These are phyloP conservation scores for Carterocephalus palaemon DNA, from an alignment of 2,888 invertebrate species.

Conservation along the genomic window DNA sequence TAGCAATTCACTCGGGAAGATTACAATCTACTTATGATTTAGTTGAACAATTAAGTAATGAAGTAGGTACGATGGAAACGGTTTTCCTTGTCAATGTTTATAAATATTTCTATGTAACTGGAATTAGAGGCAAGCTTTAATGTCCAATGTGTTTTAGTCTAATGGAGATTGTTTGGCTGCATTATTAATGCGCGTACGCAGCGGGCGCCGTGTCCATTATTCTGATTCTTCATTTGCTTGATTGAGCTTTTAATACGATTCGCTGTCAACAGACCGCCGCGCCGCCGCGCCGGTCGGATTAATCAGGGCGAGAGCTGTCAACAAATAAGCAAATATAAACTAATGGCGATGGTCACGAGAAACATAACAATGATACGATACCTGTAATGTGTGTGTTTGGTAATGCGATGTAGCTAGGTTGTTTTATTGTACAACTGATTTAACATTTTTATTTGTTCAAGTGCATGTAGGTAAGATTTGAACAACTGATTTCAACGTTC, in stretches of 20 bases:
- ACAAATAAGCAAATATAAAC: slow-evolving; percentile 54
- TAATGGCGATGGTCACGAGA: slow-evolving; percentile 69
- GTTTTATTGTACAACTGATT: slow-evolving; percentile 7
- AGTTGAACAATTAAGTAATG: slow-evolving; percentile 34
- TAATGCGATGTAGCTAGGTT: slow-evolving; percentile 7
- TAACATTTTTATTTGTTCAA: slow-evolving; percentile 16
- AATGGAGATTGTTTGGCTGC: slow-evolving; percentile 76
- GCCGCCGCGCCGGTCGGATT: slow-evolving; percentile 44
- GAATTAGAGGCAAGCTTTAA: slow-evolving; percentile 42
- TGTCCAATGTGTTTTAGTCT: slow-evolving; percentile 66
- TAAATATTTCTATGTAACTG: slow-evolving; percentile 33
- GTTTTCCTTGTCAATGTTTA: slow-evolving; percentile 26
- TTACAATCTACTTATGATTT: slow-evolving; percentile 57
- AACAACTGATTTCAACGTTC: too few relatives aligned
- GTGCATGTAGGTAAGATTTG: slow-evolving; percentile 1
- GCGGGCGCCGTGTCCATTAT: slow-evolving; percentile 70
- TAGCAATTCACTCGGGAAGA: slow-evolving; percentile 62
- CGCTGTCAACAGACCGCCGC: slow-evolving; percentile 64
- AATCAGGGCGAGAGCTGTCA: slow-evolving; percentile 67
- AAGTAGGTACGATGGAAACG: slow-evolving; percentile 31
- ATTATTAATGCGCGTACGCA: slow-evolving; percentile 79
- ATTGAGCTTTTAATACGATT: slow-evolving; percentile 79
- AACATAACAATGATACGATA: slow-evolving; percentile 57
- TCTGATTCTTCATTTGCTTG: slow-evolving; percentile 78
- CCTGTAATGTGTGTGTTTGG: neutral